Conservation (phyloP, 2,888 invertebrate genomes). For the Phaedon cochleariae region DNA sequence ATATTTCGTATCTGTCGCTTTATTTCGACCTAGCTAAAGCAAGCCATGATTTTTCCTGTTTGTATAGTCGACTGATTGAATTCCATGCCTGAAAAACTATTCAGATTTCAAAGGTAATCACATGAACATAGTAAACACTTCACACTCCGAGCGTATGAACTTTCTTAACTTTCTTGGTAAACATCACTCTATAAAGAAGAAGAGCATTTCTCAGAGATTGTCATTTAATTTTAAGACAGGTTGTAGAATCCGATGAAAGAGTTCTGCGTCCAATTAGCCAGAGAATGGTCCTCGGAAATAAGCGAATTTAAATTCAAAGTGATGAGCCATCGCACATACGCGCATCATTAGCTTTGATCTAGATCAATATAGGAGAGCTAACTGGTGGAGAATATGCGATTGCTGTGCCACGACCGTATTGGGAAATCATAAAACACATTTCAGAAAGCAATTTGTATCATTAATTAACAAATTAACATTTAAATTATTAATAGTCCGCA, state of each 20-base stretch:
- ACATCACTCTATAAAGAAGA: constrained; percentile 34
- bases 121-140: constrained; percentile 31
- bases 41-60: too few species aligned
- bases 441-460: constrained; percentile 64
- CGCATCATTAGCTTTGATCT: constrained; percentile 50
- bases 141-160: constrained; percentile 32
- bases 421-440: constrained; percentile 60
- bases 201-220: constrained; percentile 39
- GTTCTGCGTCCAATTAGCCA: constrained; percentile 46
- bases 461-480: constrained; percentile 65
- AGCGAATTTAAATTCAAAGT: constrained; percentile 53
- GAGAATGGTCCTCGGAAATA: constrained; percentile 41
- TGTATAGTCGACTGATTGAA: too few species aligned
- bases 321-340: constrained; percentile 38
- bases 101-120: constrained; percentile 28
- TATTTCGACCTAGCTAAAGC: too few species aligned
- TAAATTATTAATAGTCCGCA: constrained; percentile 63
- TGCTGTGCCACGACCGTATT: constrained; percentile 49
- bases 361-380: constrained; percentile 46
- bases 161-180: constrained; percentile 38
- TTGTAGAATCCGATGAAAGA: constrained; percentile 42
- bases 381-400: constrained; percentile 47
- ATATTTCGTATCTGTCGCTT: too few species aligned
- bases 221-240: constrained; percentile 42
- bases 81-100: too few species aligned